A percentile compares a stretch with the other conserved stretches of the same genome.
phyloP scores from a whole-genome alignment of 2,113 vertebrate genomes.

The Hipposideros armiger region DNA sequence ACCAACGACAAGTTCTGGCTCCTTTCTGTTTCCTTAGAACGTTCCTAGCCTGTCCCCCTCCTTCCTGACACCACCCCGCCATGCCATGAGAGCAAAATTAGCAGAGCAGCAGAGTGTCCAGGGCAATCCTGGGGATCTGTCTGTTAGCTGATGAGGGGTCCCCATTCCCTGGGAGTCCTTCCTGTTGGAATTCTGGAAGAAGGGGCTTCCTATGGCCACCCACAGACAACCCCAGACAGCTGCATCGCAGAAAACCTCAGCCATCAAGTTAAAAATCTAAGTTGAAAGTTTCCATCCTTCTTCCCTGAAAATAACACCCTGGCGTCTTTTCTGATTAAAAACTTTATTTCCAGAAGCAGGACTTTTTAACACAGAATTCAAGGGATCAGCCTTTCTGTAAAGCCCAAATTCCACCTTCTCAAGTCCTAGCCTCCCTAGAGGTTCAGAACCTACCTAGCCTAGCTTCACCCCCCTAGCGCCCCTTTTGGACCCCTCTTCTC shows the following conservation, averaged over 20 bases:
- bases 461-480: accelerated
- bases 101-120: background rate
- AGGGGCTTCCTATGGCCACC: background rate
- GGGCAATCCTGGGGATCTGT: background rate
- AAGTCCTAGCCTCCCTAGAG: background rate
- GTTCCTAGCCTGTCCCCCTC: background rate
- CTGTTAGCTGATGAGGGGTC: background rate
- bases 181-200: background rate
- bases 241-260: background rate
- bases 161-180: background rate
- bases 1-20: background rate
- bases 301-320: slow-evolving; percentile 2
- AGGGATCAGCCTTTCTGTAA: background rate
- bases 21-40: background rate
- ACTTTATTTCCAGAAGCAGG: slow-evolving; percentile 76
- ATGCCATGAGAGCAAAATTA: accelerated
- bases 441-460: background rate
- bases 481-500: background rate
- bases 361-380: slow-evolving; percentile 36
- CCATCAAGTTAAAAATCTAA: background rate
- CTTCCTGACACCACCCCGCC: background rate
- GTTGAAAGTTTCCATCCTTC: background rate
- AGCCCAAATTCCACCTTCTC: background rate
- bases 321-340: slow-evolving; percentile 46
- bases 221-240: background rate